Evolutionary conservation across 2,797 vertebrate genomes (phyloP).

Genomic region (Protonibea diacanthus): DNA sequence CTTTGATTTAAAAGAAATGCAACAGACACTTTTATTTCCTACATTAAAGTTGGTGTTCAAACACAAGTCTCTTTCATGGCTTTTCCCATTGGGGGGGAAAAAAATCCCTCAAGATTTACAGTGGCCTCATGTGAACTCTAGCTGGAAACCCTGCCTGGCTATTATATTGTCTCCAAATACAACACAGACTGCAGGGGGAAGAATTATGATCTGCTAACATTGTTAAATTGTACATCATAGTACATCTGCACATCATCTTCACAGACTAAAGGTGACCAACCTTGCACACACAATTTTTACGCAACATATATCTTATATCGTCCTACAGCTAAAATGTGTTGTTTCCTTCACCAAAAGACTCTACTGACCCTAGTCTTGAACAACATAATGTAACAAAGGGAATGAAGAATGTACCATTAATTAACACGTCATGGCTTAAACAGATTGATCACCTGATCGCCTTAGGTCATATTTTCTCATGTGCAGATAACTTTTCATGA

Average conservation of each 20-base stretch:
- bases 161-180: conserved; percentile 25
- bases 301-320: neutral
- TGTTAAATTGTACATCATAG: neutral
- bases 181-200: neutral
- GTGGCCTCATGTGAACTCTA: conserved; percentile 44
- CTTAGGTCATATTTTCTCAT: neutral
- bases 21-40: conserved; percentile 38
- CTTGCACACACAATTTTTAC: neutral
- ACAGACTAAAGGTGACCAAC: neutral
- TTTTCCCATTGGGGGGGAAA: conserved; percentile 4
- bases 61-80: conserved; percentile 28
- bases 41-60: conserved; percentile 44
- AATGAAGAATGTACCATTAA: neutral
- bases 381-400: neutral
- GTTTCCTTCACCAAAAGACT: neutral
- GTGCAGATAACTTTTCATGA: neutral
- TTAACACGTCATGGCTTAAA: neutral
- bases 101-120: conserved; percentile 25
- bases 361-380: neutral
- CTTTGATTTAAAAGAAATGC: conserved; percentile 46
- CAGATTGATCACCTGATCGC: neutral
- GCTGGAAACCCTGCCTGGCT: conserved; percentile 38
- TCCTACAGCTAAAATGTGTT: neutral
- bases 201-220: conserved; percentile 13
- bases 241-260: neutral